Conservation (phyloP, 2,888 invertebrate genomes). For the Conistra vaccinii region DNA sequence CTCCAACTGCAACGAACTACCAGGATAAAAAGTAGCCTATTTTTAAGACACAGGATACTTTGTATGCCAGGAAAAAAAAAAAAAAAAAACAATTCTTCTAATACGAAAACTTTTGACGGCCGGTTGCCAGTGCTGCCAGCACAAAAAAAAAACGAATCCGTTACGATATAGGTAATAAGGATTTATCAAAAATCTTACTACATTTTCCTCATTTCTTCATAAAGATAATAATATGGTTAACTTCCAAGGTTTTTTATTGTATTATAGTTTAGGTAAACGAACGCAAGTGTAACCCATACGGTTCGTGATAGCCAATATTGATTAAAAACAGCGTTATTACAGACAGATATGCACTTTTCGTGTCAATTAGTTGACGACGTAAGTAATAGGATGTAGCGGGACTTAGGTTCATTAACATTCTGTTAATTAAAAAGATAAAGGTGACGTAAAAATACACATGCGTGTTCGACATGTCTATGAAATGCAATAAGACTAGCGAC, state of each 20-base stretch:
- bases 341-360: conserved; percentile 58
- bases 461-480: no score
- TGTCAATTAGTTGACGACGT: conserved; percentile 23
- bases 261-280: conserved; percentile 4
- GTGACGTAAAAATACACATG: no score
- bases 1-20: not conserved
- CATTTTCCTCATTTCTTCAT: not conserved
- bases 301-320: conserved; percentile 55
- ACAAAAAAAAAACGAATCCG: no score
- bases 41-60: no score
- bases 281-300: not conserved
- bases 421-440: no score
- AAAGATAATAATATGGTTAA: not conserved
- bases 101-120: no score
- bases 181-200: not conserved
- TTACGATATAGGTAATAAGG: not conserved
- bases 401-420: not conserved
- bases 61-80: no score
- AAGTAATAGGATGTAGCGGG: conserved; percentile 31
- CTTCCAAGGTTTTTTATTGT: not conserved
- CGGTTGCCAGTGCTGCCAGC: no score
- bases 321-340: conserved; percentile 44
- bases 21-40: not conserved
- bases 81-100: no score
- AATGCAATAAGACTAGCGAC: no score